Evolutionary conservation across 2,888 invertebrate species (phyloP), one percentile per base, ranked within the genome.

Genomic region (Auanema freiburgensis): DNA sequence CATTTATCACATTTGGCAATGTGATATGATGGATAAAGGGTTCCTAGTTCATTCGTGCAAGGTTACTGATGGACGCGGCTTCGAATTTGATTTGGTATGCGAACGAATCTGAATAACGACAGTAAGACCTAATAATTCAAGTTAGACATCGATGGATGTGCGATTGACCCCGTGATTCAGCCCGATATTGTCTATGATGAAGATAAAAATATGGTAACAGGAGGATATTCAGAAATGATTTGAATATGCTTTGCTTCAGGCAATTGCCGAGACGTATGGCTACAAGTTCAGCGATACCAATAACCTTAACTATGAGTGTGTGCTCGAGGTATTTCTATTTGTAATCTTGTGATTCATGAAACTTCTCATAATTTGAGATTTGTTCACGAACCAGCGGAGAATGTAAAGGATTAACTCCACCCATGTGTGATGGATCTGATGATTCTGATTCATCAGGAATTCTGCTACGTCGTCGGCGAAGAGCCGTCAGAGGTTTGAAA

Each of bases 251-350:
- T 10, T n/a, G 5, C 43, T 65, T 14, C 49, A 69, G 65, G 80
- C 80, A n/a, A 63, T 44, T 53, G 79, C 77, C 10, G 80, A 81
- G 54, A 81, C 81, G 3, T 80, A 65, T 46, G 81, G 82, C 44
- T 80, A 82, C 67, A 82, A 82, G 56, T 80, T 82, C 66, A 78
- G 77, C 44, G 80, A 82, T 63, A 74, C 79, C 33, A 64, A 65
- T 25, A 77, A 79, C 14, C 69, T 80, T 16, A 81, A 82, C 70
- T 80, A 82, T 58, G 79, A 79, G 59, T 80, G 80, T 63, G 67
- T 80, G 14, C 64, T 82, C 8, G 80, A 80, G 62, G 59, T 80
- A 56, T 81, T 79, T 65, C 78, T 78, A 57, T 67, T 73, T 55
- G 61, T 64, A 24, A 61, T 16, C 16, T n/a, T n/a, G n/a, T n/a